Base-by-base conservation (phyloP, 2,888 invertebrate species). In the Pterostichus niger region DNA sequence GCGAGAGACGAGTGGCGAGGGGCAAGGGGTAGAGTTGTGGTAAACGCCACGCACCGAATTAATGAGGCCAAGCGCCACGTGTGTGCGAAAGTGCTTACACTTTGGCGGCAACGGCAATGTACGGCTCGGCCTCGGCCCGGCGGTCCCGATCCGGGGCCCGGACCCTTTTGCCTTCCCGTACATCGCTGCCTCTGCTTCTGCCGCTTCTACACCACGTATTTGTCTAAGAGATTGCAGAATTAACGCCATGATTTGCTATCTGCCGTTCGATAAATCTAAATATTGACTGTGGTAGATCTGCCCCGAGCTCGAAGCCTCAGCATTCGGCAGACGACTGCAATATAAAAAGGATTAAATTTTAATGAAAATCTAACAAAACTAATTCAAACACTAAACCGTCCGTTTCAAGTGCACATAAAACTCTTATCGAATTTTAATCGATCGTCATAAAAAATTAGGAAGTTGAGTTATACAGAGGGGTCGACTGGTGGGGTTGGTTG, bases 331-430 rank as follows among this genome's bases (percentile, higher is more conserved):
- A 49, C 54, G 82, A 76, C 84, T 84, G 84, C 84, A 86, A 86
- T 87, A 86, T 87, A 85, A 87, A 86, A 85, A 85, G 87, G 87
- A 87, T 87, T 87, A 87, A 86, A 86, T 86, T 87, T 87, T 87
- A 87, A 87, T 87, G 86, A 87, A 87, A 87, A 86, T 87, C 86
- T 86, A 87, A 87, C 86, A 87, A 85, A 87, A 87, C 85, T 86
- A 86, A 85, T 83, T 83, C 83, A 83, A 77, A 83, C 77, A 77
- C 83, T 83, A 77, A 83, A 83, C 82, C 82, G 49, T 59, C 75
- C 82, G 82, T 75, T 80, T 54, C 40, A 56, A 82, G 75, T 77
- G 83, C 61, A 73, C 73, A 83, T 83, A 77, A 83, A 75, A 82
- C 75, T 82, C 73, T 82, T 82, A 75, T 75, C 75, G 75, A 82